Evolutionary conservation across 2,888 invertebrate species (phyloP).

Genomic region (Eilema griseolum): DNA sequence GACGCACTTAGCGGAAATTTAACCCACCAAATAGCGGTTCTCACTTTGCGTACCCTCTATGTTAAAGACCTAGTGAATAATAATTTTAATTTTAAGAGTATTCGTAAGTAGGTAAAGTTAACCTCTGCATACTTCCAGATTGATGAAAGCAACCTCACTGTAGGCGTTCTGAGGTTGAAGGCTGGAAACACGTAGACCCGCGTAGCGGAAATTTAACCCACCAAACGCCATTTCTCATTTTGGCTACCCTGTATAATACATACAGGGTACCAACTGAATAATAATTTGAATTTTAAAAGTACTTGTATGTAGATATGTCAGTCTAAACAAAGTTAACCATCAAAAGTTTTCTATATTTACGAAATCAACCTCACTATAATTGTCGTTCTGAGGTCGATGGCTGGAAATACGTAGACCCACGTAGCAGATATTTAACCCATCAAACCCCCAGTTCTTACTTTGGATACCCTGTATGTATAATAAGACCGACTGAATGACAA

Average conservation of each 20-base stretch:
- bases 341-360: slow-evolving; percentile 26
- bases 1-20: slow-evolving; percentile 1
- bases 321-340: slow-evolving; percentile 3
- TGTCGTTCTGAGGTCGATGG: slow-evolving; percentile 49
- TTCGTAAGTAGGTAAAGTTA: slow-evolving; percentile 13
- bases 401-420: background rate
- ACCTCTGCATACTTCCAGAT: slow-evolving; percentile 27
- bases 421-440: slow-evolving; percentile 6
- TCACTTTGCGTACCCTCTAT: slow-evolving; percentile 62
- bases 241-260: no score
- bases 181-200: background rate
- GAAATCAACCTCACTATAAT: slow-evolving; percentile 40
- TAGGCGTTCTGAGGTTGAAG: slow-evolving; percentile 49
- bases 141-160: slow-evolving; percentile 36
- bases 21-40: background rate
- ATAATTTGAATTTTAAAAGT: slow-evolving; percentile 77
- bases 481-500: slow-evolving; percentile 74
- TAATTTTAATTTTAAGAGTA: slow-evolving; percentile 76
- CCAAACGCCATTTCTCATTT: background rate
- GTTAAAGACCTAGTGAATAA: slow-evolving; percentile 68
- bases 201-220: slow-evolving; percentile 8
- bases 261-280: slow-evolving; percentile 72
- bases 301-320: slow-evolving; percentile 20
- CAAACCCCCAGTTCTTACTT: slow-evolving; percentile 51
- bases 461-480: slow-evolving; percentile 69